Base-by-base conservation (phyloP, 2,113 vertebrate genomes). In the Chaetops frenatus region DNA sequence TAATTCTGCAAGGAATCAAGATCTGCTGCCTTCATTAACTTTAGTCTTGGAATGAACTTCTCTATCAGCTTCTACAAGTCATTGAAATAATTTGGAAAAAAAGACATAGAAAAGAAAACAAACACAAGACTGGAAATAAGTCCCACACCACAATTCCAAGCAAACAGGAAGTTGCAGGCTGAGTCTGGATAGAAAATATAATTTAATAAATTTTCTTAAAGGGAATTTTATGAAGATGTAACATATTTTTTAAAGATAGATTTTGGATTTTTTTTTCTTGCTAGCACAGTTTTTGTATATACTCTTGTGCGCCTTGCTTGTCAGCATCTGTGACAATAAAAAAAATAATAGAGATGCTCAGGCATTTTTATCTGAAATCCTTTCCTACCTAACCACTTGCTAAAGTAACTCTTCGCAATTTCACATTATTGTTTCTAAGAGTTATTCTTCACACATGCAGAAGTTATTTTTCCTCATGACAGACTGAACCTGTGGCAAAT, bases 21-120 rank as follows among this genome's bases (percentile, higher is more conserved):
- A 96, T 96, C 97, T 97, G 92, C 94, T 97, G 96, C 78, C 95
- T 96, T 97, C 97, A 94, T 97, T 96, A 97, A 97, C 91, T 97
- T 92, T 79, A 31, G 92, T 97, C 96, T 97, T 96, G 94, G 94
- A 97, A 92, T 3, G 18, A 92, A 96, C 84, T 94, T 86, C 62
- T 40, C 64, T 95, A 93, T 96, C 86, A 97, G 91, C 88, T 97
- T 97, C 91, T 31, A 72, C 24, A 96, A 97, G 93, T 93, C 76
- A 90, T 65, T 94, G 79, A 97, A 98, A 96, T 94, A 92, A 96
- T 97, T 91, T 94, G 40, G 57, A 48, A 44, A 83, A 86, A 94
- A 69, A 79, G 25, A 65, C 88, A 93, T 86, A 92, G 40, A 65
- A 91, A 96, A 94, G 71, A 89, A 97, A 96, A 88, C 19, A 95